These are phyloP conservation scores for Drosophila azteca DNA, from an alignment of 1,140 invertebrate genomes.

Conservation along the genomic window DNA sequence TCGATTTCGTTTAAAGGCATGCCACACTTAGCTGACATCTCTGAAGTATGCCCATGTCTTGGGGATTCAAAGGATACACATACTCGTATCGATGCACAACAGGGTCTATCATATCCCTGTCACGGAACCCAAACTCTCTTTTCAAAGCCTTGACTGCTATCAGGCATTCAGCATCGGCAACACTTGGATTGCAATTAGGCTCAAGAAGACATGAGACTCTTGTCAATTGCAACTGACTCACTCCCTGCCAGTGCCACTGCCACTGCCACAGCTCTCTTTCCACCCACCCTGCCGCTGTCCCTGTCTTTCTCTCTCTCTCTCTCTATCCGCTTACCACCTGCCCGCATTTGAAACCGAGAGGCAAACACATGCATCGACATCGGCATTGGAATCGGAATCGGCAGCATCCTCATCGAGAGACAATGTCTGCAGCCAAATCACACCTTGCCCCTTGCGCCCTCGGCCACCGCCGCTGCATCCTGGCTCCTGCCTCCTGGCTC, in stretches of 20 bases:
- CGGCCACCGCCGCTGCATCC: background rate
- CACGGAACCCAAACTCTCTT: too few species aligned
- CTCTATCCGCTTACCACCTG: slow-evolving; percentile 28
- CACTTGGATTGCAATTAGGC: slow-evolving; percentile 52
- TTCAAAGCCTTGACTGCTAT: too few species aligned
- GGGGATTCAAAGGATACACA: too few species aligned
- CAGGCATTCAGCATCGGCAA: slow-evolving; percentile 1
- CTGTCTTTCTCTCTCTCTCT: background rate
- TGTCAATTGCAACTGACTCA: slow-evolving; percentile 27
- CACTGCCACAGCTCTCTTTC: background rate
- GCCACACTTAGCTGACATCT: too few species aligned
- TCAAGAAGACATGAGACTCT: slow-evolving; percentile 36
- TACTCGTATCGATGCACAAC: too few species aligned
- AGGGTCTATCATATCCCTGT: too few species aligned
- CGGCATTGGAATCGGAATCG: too few species aligned
- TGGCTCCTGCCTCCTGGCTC: slow-evolving; percentile 6
- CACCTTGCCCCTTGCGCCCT: slow-evolving; percentile 41
- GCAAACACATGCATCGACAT: slow-evolving; percentile 19
- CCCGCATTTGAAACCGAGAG: slow-evolving; percentile 44
- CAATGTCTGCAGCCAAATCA: slow-evolving; percentile 51
- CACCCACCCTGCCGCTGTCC: background rate
- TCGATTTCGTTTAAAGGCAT: too few species aligned
- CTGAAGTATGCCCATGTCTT: too few species aligned
- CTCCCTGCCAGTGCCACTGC: background rate
- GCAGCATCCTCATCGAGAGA: slow-evolving; percentile 32